Base-by-base conservation (phyloP, 2,797 vertebrate genomes). In the Stomatorhinus walkeri region DNA sequence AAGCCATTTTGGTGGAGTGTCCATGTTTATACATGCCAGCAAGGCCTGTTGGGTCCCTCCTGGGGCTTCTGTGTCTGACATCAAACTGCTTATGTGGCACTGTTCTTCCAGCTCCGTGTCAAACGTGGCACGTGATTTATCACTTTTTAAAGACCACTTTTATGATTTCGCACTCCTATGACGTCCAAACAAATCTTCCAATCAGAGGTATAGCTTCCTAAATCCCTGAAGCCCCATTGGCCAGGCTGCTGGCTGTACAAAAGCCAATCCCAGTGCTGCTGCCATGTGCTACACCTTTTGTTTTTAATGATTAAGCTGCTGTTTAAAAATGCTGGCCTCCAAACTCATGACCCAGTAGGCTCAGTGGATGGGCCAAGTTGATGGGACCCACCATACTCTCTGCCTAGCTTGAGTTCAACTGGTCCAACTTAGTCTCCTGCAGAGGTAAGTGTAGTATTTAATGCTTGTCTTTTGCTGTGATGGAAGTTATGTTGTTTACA, bases 301-400 rank as follows among this genome's bases (percentile, higher is more conserved):
- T 91, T 93, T 95, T 95, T 96, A 95, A 96, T 95, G 93, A 95
- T 94, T 93, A 90, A 91, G 88, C 89, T 90, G 92, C 92, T 91
- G 92, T 93, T 95, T 96, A 95, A 96, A 96, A 96, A 95, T 95
- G 93, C 93, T 92, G 88, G 89, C 86, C 89, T 89, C 89, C 52
- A 40, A 87, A 89, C 64, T 8, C 81, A 16, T 86, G 89, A 90
- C 91, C 90, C 91, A 94, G 84, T 91, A 91, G 81, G 46, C 40
- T 88, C 87, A 89, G 68, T 79, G 22, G 36, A 68, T 8, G 32
- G 81, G 46, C n/a, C 46, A 54, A 16, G 85, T 56, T 51, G 88
- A 83, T 90, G 81, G 90, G 48, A 48, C 59, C 90, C 88, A 76
- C 90, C 87, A 89, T 87, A 51, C 87, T 91, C 79, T 28, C n/a